Percentiles rank a stretch among this genome's conserved stretches.
phyloP scores from a whole-genome alignment of 2,113 vertebrate genomes.

The Meles meles region DNA sequence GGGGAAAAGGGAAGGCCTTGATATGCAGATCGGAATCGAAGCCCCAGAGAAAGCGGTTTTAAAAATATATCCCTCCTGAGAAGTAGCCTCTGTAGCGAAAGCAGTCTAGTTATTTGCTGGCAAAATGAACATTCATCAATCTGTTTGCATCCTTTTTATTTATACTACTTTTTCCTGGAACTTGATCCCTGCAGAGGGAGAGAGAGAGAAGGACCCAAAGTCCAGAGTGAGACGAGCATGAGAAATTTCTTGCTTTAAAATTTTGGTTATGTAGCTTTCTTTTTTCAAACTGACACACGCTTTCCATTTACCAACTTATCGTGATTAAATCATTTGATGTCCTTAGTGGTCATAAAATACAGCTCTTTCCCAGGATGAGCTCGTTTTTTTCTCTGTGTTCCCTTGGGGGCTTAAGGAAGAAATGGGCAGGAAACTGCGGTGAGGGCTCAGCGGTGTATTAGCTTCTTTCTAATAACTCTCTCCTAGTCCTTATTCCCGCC shows the following conservation, averaged over 20 bases:
- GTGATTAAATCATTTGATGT: background rate
- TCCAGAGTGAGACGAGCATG: background rate
- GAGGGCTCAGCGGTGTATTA: background rate
- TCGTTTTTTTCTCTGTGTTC: background rate
- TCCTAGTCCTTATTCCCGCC: background rate
- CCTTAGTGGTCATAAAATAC: background rate
- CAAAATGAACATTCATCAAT: conserved; percentile 5
- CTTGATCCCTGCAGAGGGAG: background rate
- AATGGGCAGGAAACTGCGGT: background rate
- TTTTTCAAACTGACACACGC: background rate
- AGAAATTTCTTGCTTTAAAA: background rate
- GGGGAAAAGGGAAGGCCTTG: conserved; percentile 63
- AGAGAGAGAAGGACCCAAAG: background rate
- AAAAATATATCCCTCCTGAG: conserved; percentile 22
- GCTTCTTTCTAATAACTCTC: background rate
- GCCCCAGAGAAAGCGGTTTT: conserved; percentile 35
- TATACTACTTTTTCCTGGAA: background rate
- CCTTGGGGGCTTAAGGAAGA: background rate
- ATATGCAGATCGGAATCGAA: conserved; percentile 62
- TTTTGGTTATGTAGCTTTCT: background rate
- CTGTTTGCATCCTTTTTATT: conserved; percentile 3
- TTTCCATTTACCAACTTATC: background rate
- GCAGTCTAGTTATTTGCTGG: conserved; percentile 10
- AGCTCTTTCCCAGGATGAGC: background rate
- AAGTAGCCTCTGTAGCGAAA: background rate